Base-by-base conservation (phyloP, 2,113 vertebrate species). In the Pollimyrus isidori region DNA sequence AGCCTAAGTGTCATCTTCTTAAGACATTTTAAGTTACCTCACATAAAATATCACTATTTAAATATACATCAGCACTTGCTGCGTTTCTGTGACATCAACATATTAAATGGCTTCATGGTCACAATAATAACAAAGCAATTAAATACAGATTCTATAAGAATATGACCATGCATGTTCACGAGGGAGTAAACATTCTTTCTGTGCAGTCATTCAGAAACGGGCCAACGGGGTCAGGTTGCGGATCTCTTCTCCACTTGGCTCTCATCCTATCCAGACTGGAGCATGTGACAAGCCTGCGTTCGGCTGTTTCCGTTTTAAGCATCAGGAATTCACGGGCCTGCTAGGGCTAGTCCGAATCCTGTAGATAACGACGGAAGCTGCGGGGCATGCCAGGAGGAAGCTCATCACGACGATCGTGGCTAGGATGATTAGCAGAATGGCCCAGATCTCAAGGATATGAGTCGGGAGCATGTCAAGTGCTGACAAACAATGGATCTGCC, bases 361-460 rank as follows among this genome's bases (percentile, higher is more conserved):
- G 82, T 97, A 96, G 91, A 97, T 92, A 91, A 97, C 94, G 92
- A 97, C 92, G 0, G 93, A 95, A 0, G 94, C 94, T 73, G 96
- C 96, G 0, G 96, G 96, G 90, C 96, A 96, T 45, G 96, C 93
- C 89, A 97, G 26, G 90, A 97, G 85, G 30, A 93, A 95, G 0
- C 95, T 96, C 96, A 97, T 97, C 90, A 97, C 39, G 42, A 97
- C 90, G 30, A 97, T 92, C 87, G 96, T 96, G 89, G 93, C 96
- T 92, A 97, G 89, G 90, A 97, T 97, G 91, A 97, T 92, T 82
- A 97, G 92, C 87, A 97, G 89, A 0, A 97, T 97, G 87, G 93
- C 95, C 96, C 96, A 97, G 91, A 97, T 21, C 19, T 97, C 96
- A 94, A 97, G 92, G 88, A 97, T 93, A 84, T 97, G 96, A 91